These are phyloP conservation scores for Lanius ludovicianus DNA, from an alignment of 2,113 vertebrate genomes.

Conservation along the genomic window DNA sequence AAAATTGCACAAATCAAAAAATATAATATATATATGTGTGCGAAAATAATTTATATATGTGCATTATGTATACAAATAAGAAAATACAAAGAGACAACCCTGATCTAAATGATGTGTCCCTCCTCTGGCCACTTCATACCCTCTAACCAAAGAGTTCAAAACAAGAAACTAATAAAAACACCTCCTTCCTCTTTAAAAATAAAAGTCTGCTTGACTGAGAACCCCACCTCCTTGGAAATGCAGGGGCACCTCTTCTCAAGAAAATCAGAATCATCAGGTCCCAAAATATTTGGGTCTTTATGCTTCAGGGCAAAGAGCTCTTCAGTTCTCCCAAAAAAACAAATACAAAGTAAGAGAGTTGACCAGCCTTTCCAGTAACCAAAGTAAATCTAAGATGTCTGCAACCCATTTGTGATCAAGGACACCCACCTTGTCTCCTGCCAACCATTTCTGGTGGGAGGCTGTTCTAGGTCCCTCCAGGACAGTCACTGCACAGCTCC, in stretches of 20 bases:
- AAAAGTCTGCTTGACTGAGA: neutral
- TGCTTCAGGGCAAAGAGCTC: neutral
- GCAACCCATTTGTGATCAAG: neutral
- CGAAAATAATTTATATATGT: neutral
- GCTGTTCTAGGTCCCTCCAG: neutral
- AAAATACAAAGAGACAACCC: neutral
- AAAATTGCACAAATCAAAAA: neutral
- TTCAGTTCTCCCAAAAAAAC: neutral
- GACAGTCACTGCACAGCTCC: neutral
- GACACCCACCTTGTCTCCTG: neutral
- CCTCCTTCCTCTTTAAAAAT: conserved; percentile 30
- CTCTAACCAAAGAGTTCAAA: conserved; percentile 8
- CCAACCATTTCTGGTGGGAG: neutral
- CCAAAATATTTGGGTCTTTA: neutral
- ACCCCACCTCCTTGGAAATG: neutral
- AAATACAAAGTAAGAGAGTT: neutral
- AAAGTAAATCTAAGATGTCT: neutral
- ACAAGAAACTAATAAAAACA: conserved; percentile 50
- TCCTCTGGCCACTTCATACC: neutral
- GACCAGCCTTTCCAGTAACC: neutral
- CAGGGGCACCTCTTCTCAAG: neutral
- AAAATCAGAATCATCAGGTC: neutral
- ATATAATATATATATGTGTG: neutral
- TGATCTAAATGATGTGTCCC: neutral
- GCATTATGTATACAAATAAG: neutral